A percentile compares a stretch with the other conserved stretches of the same genome.
Evolutionary conservation across 2,797 vertebrate genomes (phyloP).

Genomic region (Leptodactylus fallax): DNA sequence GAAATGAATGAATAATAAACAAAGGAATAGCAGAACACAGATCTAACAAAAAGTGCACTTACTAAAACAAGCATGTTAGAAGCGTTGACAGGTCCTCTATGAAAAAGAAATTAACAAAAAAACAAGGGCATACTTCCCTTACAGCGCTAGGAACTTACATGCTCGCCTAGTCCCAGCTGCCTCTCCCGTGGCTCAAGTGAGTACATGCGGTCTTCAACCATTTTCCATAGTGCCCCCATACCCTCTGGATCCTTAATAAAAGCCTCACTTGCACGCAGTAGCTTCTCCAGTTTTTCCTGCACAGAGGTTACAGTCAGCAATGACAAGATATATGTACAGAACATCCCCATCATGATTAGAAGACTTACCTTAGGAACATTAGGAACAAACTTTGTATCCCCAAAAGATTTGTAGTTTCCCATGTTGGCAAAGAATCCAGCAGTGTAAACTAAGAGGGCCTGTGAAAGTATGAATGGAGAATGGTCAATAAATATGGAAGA

Average conservation of each 20-base stretch:
- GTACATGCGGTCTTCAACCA: conserved; percentile 81
- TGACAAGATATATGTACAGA: neutral
- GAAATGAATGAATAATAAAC: too few species aligned
- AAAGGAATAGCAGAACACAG: too few species aligned
- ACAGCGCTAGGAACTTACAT: conserved; percentile 73
- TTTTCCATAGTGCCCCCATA: conserved; percentile 82
- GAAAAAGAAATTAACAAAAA: too few species aligned
- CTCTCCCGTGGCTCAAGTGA: conserved; percentile 85
- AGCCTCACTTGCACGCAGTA: conserved; percentile 84
- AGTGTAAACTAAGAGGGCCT: conserved; percentile 90
- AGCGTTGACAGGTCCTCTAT: too few species aligned
- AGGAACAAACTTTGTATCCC: conserved; percentile 93
- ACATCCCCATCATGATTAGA: neutral
- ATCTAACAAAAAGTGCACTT: too few species aligned
- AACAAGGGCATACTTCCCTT: too few species aligned
- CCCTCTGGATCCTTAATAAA: conserved; percentile 79
- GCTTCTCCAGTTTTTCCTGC: conserved; percentile 87
- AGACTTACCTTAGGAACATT: conserved; percentile 85
- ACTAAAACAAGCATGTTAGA: too few species aligned
- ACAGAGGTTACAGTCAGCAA: neutral
- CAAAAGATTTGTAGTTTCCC: conserved; percentile 96
- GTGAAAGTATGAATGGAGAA: neutral
- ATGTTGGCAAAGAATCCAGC: conserved; percentile 92
- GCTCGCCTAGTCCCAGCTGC: conserved; percentile 86
- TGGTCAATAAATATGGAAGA: neutral